Evolutionary conservation across 2,113 vertebrate species (phyloP).

Genomic region (Empidonax alnorum): DNA sequence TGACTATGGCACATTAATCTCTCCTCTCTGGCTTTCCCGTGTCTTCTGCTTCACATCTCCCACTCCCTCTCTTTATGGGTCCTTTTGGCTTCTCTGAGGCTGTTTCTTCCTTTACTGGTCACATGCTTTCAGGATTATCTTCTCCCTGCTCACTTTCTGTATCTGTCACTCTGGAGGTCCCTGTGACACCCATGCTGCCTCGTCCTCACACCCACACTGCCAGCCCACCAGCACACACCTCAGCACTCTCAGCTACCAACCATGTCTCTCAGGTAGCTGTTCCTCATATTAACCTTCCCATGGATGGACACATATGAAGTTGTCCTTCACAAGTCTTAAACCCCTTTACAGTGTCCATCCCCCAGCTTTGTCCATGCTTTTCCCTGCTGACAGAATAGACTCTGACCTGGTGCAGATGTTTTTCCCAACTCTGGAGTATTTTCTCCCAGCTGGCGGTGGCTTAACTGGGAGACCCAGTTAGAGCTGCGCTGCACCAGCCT

Average conservation of each 20-base stretch:
- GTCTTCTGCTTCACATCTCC: background rate
- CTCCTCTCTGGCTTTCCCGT: background rate
- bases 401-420: background rate
- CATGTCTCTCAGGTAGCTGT: background rate
- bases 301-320: background rate
- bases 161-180: background rate
- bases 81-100: background rate
- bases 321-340: background rate
- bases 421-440: background rate
- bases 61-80: background rate
- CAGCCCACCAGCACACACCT: background rate
- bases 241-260: rapidly evolving
- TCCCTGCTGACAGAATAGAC: background rate
- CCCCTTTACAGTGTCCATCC: background rate
- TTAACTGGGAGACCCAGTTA: background rate
- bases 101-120: background rate
- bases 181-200: background rate
- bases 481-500: background rate
- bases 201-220: too few species aligned
- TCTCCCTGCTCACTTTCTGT: background rate
- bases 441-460: background rate
- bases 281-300: background rate
- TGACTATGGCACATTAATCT: background rate
- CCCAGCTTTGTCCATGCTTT: background rate
- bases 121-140: background rate